Base-by-base conservation (phyloP, 2,797 vertebrate species). In the Sebastes diploproa region DNA sequence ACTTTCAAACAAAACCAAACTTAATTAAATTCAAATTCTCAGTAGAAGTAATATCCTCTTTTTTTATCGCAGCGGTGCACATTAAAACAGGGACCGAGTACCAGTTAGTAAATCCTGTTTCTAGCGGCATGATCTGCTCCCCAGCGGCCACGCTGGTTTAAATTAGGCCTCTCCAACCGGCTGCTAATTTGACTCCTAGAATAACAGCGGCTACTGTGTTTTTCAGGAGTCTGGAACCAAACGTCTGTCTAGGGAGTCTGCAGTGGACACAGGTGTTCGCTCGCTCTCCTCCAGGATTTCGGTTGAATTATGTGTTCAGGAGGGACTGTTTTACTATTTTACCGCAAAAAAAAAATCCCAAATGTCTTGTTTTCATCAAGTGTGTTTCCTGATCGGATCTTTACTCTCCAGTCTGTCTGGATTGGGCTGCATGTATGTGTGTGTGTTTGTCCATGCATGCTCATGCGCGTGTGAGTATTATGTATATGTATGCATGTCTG, bases 171-270 rank as follows among this genome's bases (percentile, higher is more conserved):
- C 79, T 74, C 72, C 62, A 70, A 63, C 71, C 20, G 60, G 81
- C 70, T 8, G 79, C 85, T 93, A 88, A 92, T 92, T 91, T 92
- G 90, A 93, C 86, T 91, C 86, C 81, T 89, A 89, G 80, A 93
- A 94, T 94, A 95, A 93, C 91, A 93, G 85, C 76, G 60, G 92
- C 93, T 94, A 89, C 93, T 93, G 91, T 93, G 91, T 93, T 94
- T 92, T 93, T 86, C 87, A 90, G 75, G 80, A 91, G 87, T 89
- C 92, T 92, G 90, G 86, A 90, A 77, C 85, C 79, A 81, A 94
- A 90, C 5, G 91, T 88, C 78, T 9, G 87, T 89, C 91, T 87
- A 38, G 89, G 92, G 89, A 92, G 90, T 86, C 85, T 86, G 83
- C 77, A 77, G 71, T 90, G 85, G 72, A 90, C 77, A 89, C 91